These are phyloP conservation scores for Mythimna pallens DNA, from an alignment of 2,888 invertebrate genomes.

Conservation along the genomic window DNA sequence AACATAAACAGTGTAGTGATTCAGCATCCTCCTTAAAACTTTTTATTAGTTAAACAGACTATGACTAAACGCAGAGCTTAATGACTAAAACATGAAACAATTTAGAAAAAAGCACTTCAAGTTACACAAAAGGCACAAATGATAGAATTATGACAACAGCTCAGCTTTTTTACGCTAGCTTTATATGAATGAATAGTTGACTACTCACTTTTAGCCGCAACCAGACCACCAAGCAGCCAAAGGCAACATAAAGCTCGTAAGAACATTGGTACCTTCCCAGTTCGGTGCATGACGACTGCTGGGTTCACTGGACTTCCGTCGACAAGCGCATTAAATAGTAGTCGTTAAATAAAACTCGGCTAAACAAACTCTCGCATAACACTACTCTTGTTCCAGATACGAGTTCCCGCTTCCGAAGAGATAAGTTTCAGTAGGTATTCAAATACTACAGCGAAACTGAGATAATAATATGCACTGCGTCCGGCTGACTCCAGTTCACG, in stretches of 20 bases:
- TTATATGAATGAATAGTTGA: constrained; percentile 32
- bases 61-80: constrained; percentile 44
- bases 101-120: not conserved
- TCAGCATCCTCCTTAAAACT: not conserved
- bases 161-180: constrained; percentile 53
- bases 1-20: not conserved
- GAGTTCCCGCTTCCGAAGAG: constrained; percentile 74
- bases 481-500: constrained; percentile 55
- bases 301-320: constrained; percentile 76
- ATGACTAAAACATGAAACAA: constrained; percentile 35
- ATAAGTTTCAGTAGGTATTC: constrained; percentile 74
- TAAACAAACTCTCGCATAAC: constrained; percentile 74
- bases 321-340: constrained; percentile 68
- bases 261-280: constrained; percentile 70
- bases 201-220: constrained; percentile 72
- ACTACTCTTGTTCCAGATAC: constrained; percentile 77
- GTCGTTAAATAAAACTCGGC: constrained; percentile 74
- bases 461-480: constrained; percentile 24
- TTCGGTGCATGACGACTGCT: constrained; percentile 67
- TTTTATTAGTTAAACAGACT: constrained; percentile 31
- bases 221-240: constrained; percentile 51
- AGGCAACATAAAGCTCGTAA: constrained; percentile 69
- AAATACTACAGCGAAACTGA: constrained; percentile 52
- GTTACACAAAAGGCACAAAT: constrained; percentile 7
- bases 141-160: constrained; percentile 6